A percentile compares a stretch with the other conserved stretches of the same genome.
phyloP scores from a whole-genome alignment of 1,140 invertebrate genomes.

The Megathymus violae region DNA sequence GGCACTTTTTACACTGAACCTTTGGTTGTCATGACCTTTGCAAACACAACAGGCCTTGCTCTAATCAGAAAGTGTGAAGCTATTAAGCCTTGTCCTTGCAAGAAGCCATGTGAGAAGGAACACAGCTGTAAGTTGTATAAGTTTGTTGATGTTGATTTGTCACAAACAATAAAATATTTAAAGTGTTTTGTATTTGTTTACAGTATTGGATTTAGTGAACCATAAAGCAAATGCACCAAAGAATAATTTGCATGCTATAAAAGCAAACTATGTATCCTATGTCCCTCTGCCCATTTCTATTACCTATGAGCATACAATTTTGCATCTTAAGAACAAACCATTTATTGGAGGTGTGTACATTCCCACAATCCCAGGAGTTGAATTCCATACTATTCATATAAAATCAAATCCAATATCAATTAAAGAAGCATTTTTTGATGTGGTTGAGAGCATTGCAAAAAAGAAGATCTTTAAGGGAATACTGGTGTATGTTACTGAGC shows the following conservation, averaged over 20 bases:
- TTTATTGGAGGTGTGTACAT: conserved; percentile 64
- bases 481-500: conserved; percentile 70
- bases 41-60: conserved; percentile 50
- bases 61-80: conserved; percentile 51
- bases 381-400: conserved; percentile 67
- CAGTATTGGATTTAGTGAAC: conserved; percentile 68
- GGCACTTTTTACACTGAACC: conserved; percentile 61
- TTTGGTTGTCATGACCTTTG: conserved; percentile 66
- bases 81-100: conserved; percentile 55
- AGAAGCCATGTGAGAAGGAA: conserved; percentile 55
- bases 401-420: conserved; percentile 50
- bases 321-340: conserved; percentile 43
- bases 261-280: conserved; percentile 57
- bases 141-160: background rate
- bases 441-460: conserved; percentile 52
- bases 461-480: conserved; percentile 64
- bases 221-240: conserved; percentile 60
- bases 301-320: conserved; percentile 54
- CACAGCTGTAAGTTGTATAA: conserved; percentile 70
- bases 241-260: conserved; percentile 61
- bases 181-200: conserved; percentile 37
- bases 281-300: conserved; percentile 56
- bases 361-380: conserved; percentile 66
- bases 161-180: background rate
- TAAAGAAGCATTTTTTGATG: conserved; percentile 56